These are phyloP conservation scores for Umimayanthus chanpuru DNA, from an alignment of 92 coral and sea anemone genomes.

Conservation along the genomic window DNA sequence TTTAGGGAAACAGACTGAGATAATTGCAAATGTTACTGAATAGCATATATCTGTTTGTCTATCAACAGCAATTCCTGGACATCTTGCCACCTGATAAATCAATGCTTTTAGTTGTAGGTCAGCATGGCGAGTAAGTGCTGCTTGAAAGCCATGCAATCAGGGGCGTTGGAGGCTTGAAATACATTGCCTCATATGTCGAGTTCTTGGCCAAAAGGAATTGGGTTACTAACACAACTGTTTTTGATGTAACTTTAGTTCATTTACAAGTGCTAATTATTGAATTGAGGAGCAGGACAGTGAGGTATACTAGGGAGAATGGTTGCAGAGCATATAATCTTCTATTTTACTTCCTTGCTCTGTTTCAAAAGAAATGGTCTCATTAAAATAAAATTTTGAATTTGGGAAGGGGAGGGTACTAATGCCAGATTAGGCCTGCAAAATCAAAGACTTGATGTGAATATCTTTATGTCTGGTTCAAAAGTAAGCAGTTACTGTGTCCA, in stretches of 20 bases:
- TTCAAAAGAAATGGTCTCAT: no score
- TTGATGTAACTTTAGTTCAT: constrained; percentile 43
- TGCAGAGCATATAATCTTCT: no score
- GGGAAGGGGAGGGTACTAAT: no score
- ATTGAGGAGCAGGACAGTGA: neutral
- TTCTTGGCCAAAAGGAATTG: constrained; percentile 53
- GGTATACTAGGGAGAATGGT: neutral
- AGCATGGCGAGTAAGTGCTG: neutral
- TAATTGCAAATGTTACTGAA: neutral
- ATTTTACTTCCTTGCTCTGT: no score
- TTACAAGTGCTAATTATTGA: neutral
- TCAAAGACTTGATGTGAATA: no score
- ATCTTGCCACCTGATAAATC: neutral
- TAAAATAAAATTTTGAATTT: no score
- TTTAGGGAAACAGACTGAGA: neutral
- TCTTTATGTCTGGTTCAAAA: no score
- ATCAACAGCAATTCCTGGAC: neutral
- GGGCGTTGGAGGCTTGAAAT: constrained; percentile 20
- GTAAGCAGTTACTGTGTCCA: no score
- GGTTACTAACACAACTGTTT: constrained; percentile 32
- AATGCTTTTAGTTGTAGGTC: neutral
- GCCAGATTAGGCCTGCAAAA: no score
- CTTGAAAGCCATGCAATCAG: constrained; percentile 5
- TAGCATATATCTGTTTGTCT: neutral
- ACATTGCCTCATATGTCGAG: constrained; percentile 40